These are phyloP conservation scores for Cyanoliseus patagonus DNA, from an alignment of 2,113 vertebrate genomes.

Conservation along the genomic window DNA sequence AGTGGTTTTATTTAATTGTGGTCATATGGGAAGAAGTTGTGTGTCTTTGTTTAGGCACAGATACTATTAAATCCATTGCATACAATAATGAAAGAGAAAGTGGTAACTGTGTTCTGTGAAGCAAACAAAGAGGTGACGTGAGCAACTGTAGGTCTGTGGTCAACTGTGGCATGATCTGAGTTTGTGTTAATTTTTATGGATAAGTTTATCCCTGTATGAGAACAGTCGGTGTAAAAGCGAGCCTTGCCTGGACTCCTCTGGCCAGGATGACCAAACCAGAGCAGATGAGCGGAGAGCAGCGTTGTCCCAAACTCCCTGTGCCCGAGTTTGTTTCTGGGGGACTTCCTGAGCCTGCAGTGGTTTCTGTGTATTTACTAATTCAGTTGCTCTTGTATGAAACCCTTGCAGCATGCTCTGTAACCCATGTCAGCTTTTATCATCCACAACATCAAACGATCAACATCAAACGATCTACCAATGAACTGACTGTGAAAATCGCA, in stretches of 20 bases:
- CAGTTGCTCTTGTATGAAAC: neutral
- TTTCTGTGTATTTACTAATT: neutral
- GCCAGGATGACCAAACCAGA: neutral
- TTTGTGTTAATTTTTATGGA: neutral
- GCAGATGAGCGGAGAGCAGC: neutral
- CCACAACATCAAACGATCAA: neutral
- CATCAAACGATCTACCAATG: neutral
- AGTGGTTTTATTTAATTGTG: neutral
- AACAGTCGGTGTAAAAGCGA: neutral
- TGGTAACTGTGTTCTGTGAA: neutral
- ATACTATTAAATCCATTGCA: neutral
- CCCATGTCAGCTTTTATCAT: neutral
- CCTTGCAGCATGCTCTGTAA: neutral
- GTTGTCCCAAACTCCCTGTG: neutral
- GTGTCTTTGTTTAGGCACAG: neutral
- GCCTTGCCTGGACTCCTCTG: neutral
- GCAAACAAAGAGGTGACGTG: neutral
- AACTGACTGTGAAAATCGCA: neutral
- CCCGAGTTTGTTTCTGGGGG: neutral
- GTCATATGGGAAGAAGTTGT: neutral
- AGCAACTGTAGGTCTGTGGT: neutral
- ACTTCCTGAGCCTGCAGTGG: neutral
- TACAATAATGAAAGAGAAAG: neutral
- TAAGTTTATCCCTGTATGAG: neutral
- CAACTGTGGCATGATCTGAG: neutral